Percentiles rank a stretch among this genome's conserved stretches.
Evolutionary conservation across 2,797 vertebrate species (phyloP).

Genomic region (Coluber constrictor): DNA sequence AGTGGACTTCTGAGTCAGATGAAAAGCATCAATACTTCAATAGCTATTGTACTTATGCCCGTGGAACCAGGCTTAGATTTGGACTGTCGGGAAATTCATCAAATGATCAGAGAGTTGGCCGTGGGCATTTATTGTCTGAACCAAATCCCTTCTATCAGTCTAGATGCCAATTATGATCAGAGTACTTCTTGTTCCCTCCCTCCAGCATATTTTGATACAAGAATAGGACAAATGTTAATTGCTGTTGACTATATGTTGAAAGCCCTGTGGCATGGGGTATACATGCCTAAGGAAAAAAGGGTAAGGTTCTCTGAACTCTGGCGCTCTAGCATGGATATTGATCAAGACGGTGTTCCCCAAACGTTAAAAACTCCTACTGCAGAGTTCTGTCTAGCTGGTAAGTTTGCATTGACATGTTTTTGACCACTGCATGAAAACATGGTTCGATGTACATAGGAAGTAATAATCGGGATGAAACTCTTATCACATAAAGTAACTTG

Average conservation of each 20-base stretch:
- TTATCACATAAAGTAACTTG: neutral
- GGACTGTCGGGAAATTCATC: constrained; percentile 73
- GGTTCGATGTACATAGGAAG: neutral
- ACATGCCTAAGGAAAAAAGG: constrained; percentile 69
- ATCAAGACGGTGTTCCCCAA: constrained; percentile 66
- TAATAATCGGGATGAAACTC: neutral
- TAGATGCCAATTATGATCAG: constrained; percentile 70
- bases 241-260: constrained; percentile 71
- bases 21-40: constrained; percentile 55
- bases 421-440: neutral
- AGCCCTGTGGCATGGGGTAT: constrained; percentile 74
- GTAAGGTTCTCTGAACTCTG: constrained; percentile 72
- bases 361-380: constrained; percentile 62
- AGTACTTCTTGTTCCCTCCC: constrained; percentile 72
- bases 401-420: neutral
- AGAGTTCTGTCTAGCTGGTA: constrained; percentile 71
- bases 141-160: constrained; percentile 70
- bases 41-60: constrained; percentile 67
- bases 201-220: constrained; percentile 72
- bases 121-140: constrained; percentile 75
- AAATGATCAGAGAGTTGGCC: constrained; percentile 72
- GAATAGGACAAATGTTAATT: constrained; percentile 71
- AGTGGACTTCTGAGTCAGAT: constrained; percentile 70
- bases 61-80: constrained; percentile 57
- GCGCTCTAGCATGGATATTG: constrained; percentile 67